Conservation (phyloP, 2,888 invertebrate species). For the Acanthosoma haemorrhoidale region DNA sequence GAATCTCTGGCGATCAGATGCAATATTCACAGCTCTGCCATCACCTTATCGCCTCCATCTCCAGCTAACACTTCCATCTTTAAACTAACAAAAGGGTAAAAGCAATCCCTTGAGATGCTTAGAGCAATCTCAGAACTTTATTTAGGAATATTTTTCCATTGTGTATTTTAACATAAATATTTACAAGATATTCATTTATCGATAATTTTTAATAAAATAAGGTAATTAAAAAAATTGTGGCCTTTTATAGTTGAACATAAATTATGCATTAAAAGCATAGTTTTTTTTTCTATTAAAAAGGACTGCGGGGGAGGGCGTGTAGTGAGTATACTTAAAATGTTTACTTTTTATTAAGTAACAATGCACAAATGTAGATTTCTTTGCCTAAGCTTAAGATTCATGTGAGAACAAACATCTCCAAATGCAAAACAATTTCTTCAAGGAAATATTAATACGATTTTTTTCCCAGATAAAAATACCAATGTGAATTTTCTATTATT, state of each 20-base stretch:
- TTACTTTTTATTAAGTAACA: background rate
- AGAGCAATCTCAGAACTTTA: background rate
- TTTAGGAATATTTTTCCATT: constrained; percentile 1
- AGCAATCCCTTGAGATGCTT: background rate
- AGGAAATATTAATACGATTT: too few relatives aligned
- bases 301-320: background rate
- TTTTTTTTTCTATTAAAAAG: background rate
- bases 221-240: background rate
- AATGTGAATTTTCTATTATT: too few relatives aligned
- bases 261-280: background rate
- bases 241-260: background rate
- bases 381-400: too few relatives aligned
- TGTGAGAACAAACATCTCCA: too few relatives aligned
- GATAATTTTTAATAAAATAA: background rate
- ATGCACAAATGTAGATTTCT: background rate
- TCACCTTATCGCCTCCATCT: constrained; percentile 79
- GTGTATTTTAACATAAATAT: background rate
- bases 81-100: background rate
- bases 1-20: constrained; percentile 81
- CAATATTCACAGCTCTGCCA: constrained; percentile 84
- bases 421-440: too few relatives aligned
- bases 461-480: too few relatives aligned
- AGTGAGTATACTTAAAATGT: background rate
- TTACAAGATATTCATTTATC: background rate
- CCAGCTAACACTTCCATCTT: constrained; percentile 44